Percentiles rank a stretch among this genome's conserved stretches.
These are phyloP conservation scores for Acyrthosiphon pisum DNA, from an alignment of 1,140 invertebrate genomes.

Conservation along the genomic window DNA sequence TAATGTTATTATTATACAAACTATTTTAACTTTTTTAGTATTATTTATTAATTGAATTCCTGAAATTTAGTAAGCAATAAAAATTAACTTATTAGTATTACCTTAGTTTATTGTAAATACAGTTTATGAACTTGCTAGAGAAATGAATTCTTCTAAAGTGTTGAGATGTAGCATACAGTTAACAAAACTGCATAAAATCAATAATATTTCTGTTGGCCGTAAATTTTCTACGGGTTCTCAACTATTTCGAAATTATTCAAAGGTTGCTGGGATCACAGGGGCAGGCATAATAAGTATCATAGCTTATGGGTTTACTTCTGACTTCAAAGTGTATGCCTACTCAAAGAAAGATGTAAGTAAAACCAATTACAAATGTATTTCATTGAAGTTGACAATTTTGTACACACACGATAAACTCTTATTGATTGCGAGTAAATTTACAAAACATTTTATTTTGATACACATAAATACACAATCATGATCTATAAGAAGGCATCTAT, in stretches of 20 bases:
- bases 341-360: constrained; percentile 32
- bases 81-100: not conserved
- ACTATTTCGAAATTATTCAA: not conserved
- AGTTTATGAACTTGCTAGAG: not conserved
- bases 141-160: constrained; percentile 32
- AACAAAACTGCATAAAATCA: not conserved
- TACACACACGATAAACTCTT: not conserved
- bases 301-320: not conserved
- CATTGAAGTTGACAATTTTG: not conserved
- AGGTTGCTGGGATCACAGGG: not conserved
- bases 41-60: not conserved
- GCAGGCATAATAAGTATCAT: constrained; percentile 12
- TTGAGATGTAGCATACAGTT: not conserved
- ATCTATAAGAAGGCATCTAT: not conserved
- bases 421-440: not conserved
- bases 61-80: not conserved
- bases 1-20: not conserved
- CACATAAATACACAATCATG: not conserved
- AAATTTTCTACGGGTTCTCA: not conserved
- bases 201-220: not conserved
- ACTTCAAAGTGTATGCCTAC: not conserved
- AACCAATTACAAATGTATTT: not conserved
- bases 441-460: not conserved
- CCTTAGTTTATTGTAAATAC: not conserved
- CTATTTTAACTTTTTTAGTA: not conserved